These are phyloP conservation scores for Galaxias olidus DNA, from an alignment of 2,797 vertebrate genomes.

Conservation along the genomic window DNA sequence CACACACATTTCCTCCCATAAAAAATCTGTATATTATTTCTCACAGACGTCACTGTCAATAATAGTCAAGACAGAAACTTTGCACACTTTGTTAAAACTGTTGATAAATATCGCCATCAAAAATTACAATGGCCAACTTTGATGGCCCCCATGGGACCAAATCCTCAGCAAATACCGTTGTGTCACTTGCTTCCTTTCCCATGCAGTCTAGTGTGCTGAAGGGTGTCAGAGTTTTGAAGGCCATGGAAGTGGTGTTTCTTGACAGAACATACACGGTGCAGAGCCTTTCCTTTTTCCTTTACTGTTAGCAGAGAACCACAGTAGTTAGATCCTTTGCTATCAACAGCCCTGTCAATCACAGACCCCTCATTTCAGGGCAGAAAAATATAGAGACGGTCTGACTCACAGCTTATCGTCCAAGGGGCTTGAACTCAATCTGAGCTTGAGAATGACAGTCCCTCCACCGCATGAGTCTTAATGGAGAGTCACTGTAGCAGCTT, in stretches of 20 bases:
- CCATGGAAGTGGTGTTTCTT: conserved; percentile 29
- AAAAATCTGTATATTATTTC: conserved; percentile 8
- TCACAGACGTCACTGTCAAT: conserved; percentile 63
- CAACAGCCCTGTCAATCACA: conserved; percentile 54
- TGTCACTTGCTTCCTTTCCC: conserved; percentile 13
- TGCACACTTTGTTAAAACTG: conserved; percentile 46
- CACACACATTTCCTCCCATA: not conserved
- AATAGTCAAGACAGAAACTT: conserved; percentile 66
- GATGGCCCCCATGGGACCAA: conserved; percentile 34
- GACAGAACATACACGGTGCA: conserved; percentile 1
- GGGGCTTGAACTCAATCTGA: conserved; percentile 70
- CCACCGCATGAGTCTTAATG: conserved; percentile 22
- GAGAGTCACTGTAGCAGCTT: conserved; percentile 33
- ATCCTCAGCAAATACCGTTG: conserved; percentile 22
- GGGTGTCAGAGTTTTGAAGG: too few species aligned
- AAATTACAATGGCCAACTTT: conserved; percentile 36
- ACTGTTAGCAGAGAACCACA: conserved; percentile 37
- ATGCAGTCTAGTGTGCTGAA: too few species aligned
- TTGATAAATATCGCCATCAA: conserved; percentile 61
- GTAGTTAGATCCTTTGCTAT: conserved; percentile 47
- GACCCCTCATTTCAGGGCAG: conserved; percentile 35
- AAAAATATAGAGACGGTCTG: conserved; percentile 43
- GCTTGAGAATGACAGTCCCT: conserved; percentile 34
- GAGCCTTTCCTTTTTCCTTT: conserved; percentile 7
- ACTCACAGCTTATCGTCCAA: conserved; percentile 34